These are phyloP conservation scores for Leptinotarsa undecemlineata DNA, from an alignment of 1,140 invertebrate genomes.

Conservation along the genomic window DNA sequence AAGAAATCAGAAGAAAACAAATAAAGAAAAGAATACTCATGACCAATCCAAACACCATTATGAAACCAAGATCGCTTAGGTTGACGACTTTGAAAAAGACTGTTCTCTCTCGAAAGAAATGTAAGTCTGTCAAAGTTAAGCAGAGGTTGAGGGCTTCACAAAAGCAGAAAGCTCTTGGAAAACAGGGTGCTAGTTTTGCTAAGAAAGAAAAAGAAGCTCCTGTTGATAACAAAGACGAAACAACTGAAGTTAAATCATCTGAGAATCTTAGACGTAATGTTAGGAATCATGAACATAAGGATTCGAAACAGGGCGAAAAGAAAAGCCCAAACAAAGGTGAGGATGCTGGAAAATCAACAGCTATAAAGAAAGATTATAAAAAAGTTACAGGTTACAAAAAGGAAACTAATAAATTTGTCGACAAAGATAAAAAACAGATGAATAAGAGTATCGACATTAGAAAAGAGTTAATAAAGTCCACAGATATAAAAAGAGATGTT, in stretches of 20 bases:
- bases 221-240: conserved; percentile 10
- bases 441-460: conserved; percentile 33
- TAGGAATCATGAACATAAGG: conserved; percentile 20
- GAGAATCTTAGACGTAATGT: background rate
- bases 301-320: conserved; percentile 10
- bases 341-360: conserved; percentile 18
- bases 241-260: background rate
- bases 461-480: conserved; percentile 31
- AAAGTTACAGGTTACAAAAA: conserved; percentile 16
- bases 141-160: conserved; percentile 28
- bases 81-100: conserved; percentile 43
- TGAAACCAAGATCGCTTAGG: conserved; percentile 41
- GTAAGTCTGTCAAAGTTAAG: conserved; percentile 26
- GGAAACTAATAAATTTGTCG: background rate
- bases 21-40: conserved; percentile 45
- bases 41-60: conserved; percentile 29
- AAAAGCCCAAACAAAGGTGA: conserved; percentile 11
- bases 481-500: conserved; percentile 21
- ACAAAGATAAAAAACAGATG: conserved; percentile 19
- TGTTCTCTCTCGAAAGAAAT: conserved; percentile 33
- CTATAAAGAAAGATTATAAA: conserved; percentile 25
- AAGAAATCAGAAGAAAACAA: conserved; percentile 32
- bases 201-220: conserved; percentile 8
- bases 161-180: background rate
- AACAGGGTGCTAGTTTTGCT: background rate